Evolutionary conservation across 2,113 vertebrate species (phyloP), one percentile per base, ranked within the genome.

Genomic region (Meriones unguiculatus): DNA sequence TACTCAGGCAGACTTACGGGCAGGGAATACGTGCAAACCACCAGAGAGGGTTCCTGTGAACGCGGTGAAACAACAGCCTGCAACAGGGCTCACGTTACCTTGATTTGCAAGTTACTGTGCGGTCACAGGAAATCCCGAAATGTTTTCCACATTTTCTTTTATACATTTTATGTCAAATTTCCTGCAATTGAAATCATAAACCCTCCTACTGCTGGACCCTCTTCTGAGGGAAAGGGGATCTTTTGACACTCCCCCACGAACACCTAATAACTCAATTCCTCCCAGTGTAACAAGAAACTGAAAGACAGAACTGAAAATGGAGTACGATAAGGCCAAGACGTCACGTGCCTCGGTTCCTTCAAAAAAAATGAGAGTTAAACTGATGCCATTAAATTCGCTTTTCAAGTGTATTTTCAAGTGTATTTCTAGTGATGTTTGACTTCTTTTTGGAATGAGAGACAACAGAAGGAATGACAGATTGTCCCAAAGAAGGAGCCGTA

Each of bases 51-150:
- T 89, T 95, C 95, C 89, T 12, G 86, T 24, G 95, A 89, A 90
- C 75, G 28, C 10, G 59, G 89, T 67, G 10, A 80, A 97, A 97
- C 87, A 90, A 4, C 67, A 73, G n/a, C 32, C 73, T 89, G 59
- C 10, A 93, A 93, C 7, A 25, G 65, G 77, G 93, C 93, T 94
- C 94, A 69, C 1, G 0, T 95, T 97, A 98, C 85, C 89, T 82
- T 88, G 62, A 95, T 69, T 96, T 93, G 84, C 92, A 95, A 97
- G 76, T 97, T 97, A 86, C 91, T 96, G 91, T 87, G 98, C 98
- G 95, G 95, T 97, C 96, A 98, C 69, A 97, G 94, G 97, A 98
- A 98, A 97, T 98, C 95, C 87, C 57, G 89, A 97, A 98, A 97
- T 91, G 82, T 95, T 96, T 98, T 97, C 92, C 81, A 14, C 91